Evolutionary conservation across 2,888 invertebrate genomes (phyloP).

Genomic region (Synanthedon vespiformis): DNA sequence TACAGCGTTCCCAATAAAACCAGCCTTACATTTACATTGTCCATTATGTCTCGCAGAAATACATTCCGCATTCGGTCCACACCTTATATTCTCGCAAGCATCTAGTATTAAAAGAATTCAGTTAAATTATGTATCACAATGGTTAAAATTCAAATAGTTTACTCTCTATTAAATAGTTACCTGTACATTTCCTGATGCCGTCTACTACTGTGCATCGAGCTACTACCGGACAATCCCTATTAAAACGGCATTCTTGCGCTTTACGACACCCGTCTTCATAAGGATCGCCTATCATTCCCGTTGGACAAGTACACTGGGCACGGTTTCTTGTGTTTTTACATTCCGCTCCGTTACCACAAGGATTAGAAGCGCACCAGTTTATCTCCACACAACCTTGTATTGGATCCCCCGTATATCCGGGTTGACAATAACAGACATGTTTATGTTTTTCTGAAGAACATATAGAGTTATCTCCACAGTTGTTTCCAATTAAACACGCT

Average conservation of each 20-base stretch:
- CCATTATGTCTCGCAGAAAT: slow-evolving; percentile 79
- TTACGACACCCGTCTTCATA: slow-evolving; percentile 85
- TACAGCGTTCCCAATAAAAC: slow-evolving; percentile 82
- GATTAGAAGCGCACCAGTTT: slow-evolving; percentile 82
- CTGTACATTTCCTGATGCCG: slow-evolving; percentile 83
- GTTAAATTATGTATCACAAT: not conserved
- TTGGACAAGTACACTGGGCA: slow-evolving; percentile 83
- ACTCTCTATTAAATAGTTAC: slow-evolving; percentile 34
- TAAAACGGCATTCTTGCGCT: slow-evolving; percentile 83
- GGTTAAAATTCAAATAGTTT: not conserved
- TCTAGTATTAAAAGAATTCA: slow-evolving; percentile 44
- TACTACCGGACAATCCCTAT: slow-evolving; percentile 83
- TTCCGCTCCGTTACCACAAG: slow-evolving; percentile 83
- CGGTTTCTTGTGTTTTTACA: slow-evolving; percentile 86
- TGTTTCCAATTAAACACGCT: slow-evolving; percentile 84
- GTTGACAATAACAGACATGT: slow-evolving; percentile 83
- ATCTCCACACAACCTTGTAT: slow-evolving; percentile 77
- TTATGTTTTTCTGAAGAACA: slow-evolving; percentile 87
- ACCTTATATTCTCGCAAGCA: slow-evolving; percentile 81
- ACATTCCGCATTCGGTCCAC: slow-evolving; percentile 89
- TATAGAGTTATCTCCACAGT: slow-evolving; percentile 86
- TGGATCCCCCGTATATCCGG: slow-evolving; percentile 87
- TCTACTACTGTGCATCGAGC: slow-evolving; percentile 81
- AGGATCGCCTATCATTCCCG: slow-evolving; percentile 86
- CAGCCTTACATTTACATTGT: slow-evolving; percentile 82